phyloP scores from a whole-genome alignment of 2,888 invertebrate species.

The Lathronympha strigana region DNA sequence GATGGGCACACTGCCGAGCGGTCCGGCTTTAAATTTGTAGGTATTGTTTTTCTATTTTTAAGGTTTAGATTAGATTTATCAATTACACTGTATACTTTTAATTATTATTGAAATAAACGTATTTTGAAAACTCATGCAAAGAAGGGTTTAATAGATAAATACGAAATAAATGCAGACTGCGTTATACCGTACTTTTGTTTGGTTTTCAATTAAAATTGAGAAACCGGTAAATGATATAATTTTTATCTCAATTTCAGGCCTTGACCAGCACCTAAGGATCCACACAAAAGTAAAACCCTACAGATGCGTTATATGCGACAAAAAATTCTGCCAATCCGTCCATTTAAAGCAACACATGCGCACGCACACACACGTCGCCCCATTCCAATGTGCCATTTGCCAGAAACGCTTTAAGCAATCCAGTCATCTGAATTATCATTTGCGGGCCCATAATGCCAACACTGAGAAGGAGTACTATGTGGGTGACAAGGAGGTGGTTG shows the following conservation, averaged over 20 bases:
- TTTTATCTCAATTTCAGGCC: constrained; percentile 51
- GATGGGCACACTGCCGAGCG: too few relatives aligned
- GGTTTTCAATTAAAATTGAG: background rate
- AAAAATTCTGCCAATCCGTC: constrained; percentile 74
- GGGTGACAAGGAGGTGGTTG: constrained; percentile 29
- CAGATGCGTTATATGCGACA: constrained; percentile 73
- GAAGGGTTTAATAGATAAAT: too few relatives aligned
- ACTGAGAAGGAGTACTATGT: constrained; percentile 57
- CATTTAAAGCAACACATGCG: constrained; percentile 76
- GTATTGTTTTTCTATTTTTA: too few relatives aligned
- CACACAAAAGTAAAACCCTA: constrained; percentile 74
- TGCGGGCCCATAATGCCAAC: constrained; percentile 65
- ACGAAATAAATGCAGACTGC: too few relatives aligned
- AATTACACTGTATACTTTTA: too few relatives aligned
- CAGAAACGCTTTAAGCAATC: constrained; percentile 72
- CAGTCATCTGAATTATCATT: constrained; percentile 74
- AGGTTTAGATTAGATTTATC: too few relatives aligned
- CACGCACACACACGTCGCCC: constrained; percentile 74
- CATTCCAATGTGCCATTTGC: constrained; percentile 73
- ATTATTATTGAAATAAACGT: too few relatives aligned
- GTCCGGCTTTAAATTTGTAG: too few relatives aligned
- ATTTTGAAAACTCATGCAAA: too few relatives aligned
- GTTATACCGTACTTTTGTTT: too few relatives aligned
- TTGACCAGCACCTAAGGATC: constrained; percentile 74
- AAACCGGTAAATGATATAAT: background rate